A percentile compares a stretch with the other conserved stretches of the same genome.
phyloP scores from a whole-genome alignment of 2,113 vertebrate species.

The Grammomys surdaster region DNA sequence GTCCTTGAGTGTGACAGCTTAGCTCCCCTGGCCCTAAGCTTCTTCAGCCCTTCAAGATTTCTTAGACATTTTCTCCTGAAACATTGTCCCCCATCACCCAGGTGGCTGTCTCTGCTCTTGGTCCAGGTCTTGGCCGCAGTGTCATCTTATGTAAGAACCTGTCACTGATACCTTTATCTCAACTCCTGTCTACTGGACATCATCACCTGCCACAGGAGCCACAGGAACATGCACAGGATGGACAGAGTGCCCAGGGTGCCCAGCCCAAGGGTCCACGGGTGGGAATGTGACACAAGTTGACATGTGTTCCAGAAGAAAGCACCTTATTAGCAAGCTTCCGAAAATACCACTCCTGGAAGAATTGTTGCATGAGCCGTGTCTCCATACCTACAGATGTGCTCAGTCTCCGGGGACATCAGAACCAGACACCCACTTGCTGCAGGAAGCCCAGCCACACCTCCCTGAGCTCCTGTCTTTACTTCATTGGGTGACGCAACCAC shows the following conservation, averaged over 20 bases:
- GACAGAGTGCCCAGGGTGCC: accelerated
- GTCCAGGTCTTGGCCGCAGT: not conserved
- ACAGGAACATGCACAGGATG: not conserved
- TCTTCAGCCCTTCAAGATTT: not conserved
- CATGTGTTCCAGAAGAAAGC: not conserved
- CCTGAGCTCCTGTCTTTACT: not conserved
- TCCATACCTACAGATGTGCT: not conserved
- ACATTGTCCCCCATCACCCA: no score
- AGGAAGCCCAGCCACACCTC: not conserved
- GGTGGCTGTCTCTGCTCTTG: not conserved
- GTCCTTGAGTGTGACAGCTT: not conserved
- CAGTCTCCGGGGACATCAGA: not conserved
- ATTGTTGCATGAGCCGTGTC: accelerated
- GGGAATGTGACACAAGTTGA: not conserved
- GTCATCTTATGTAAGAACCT: not conserved
- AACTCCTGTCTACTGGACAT: not conserved
- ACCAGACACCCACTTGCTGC: no score
- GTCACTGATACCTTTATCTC: not conserved
- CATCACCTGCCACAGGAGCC: not conserved
- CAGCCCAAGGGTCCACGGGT: not conserved
- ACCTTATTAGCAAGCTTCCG: not conserved
- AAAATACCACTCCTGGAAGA: not conserved
- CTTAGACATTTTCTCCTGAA: no score
- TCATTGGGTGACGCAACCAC: not conserved
- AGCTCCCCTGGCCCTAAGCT: not conserved